Evolutionary conservation across 2,888 invertebrate genomes (phyloP).

Genomic region (Lithophane semibrunnea): DNA sequence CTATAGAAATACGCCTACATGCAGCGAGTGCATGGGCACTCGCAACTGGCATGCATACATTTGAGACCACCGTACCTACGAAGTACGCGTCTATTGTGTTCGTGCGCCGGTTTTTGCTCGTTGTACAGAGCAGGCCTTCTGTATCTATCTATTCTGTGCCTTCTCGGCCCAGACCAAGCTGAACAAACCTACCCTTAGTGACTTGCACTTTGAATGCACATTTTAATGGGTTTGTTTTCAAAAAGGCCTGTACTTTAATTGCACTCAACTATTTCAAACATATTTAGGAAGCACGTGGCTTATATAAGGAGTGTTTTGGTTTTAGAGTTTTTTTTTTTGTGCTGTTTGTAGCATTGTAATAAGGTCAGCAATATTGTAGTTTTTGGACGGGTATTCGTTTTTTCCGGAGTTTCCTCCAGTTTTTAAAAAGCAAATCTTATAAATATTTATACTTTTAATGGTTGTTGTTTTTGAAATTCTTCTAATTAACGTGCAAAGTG

Average conservation of each 20-base stretch:
- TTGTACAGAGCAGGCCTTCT: neutral
- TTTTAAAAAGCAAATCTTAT: neutral
- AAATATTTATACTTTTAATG: neutral
- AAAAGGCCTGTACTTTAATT: conserved; percentile 76
- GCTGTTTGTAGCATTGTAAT: neutral
- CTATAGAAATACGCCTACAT: no score
- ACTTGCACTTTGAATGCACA: conserved; percentile 88
- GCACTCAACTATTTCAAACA: conserved; percentile 73
- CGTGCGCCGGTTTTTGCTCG: neutral
- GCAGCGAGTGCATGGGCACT: no score
- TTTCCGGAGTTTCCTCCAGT: neutral
- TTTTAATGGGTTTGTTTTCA: conserved; percentile 84
- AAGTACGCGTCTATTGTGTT: neutral
- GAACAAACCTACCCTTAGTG: conserved; percentile 80
- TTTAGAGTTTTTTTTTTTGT: conserved; percentile 11
- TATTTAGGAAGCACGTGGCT: conserved; percentile 57
- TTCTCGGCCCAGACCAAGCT: conserved; percentile 73
- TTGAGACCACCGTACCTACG: neutral
- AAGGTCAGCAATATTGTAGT: no score
- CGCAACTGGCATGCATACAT: neutral
- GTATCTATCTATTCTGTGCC: neutral
- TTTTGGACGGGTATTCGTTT: no score
- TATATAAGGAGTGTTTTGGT: conserved; percentile 47
- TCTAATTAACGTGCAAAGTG: no score
- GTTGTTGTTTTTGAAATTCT: neutral